These are phyloP conservation scores for Drosophila silvestris DNA, from an alignment of 2,888 invertebrate species.

Conservation along the genomic window DNA sequence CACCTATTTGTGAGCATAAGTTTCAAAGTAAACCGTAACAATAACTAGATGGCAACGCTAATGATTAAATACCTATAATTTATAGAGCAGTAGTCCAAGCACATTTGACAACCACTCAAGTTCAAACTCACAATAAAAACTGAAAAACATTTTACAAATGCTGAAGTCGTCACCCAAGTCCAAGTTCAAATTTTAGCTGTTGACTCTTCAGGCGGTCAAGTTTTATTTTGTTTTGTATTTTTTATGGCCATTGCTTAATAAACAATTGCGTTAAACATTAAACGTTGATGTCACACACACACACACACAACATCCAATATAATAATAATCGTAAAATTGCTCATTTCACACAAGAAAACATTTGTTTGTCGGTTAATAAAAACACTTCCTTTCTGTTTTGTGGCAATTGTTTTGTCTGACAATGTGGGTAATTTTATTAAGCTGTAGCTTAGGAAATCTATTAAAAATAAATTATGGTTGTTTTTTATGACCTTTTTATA, in stretches of 20 bases:
- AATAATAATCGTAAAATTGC: conserved; percentile 34
- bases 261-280: conserved; percentile 58
- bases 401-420: no score
- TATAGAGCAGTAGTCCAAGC: conserved; percentile 40
- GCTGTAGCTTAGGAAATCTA: background rate
- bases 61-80: conserved; percentile 10
- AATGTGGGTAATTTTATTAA: background rate
- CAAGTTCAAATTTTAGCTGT: conserved; percentile 49
- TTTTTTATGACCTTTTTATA: background rate
- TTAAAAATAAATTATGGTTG: background rate
- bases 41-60: background rate
- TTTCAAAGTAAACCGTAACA: background rate
- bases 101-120: conserved; percentile 28
- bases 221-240: conserved; percentile 1
- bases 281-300: conserved; percentile 11
- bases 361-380: conserved; percentile 22
- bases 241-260: conserved; percentile 54
- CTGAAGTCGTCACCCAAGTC: conserved; percentile 32
- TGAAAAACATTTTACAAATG: conserved; percentile 9
- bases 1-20: background rate
- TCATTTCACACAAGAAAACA: conserved; percentile 12
- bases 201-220: conserved; percentile 33
- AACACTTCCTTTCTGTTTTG: background rate
- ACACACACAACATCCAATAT: conserved; percentile 38
- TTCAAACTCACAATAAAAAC: conserved; percentile 25